A percentile compares a stretch with the other conserved stretches of the same genome.
These are phyloP conservation scores for Vimba vimba DNA, from an alignment of 2,113 vertebrate species.

Conservation along the genomic window DNA sequence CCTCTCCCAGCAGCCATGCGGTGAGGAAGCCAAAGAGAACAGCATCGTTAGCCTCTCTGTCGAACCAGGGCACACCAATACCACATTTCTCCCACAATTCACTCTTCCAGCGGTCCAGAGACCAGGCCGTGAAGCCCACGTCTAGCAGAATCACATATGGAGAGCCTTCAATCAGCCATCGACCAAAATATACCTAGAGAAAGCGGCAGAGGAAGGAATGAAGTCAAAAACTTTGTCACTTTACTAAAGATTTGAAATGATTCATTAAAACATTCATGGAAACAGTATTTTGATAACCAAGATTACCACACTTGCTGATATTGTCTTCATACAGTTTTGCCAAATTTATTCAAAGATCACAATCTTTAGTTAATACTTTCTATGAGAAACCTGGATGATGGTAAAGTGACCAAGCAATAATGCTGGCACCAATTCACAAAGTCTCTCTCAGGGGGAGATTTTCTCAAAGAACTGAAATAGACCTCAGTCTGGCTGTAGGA, in stretches of 20 bases:
- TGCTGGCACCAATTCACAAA: constrained; percentile 44
- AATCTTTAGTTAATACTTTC: not conserved
- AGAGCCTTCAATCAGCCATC: constrained; percentile 91
- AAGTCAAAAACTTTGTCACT: constrained; percentile 32
- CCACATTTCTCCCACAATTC: constrained; percentile 88
- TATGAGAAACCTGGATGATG: not conserved
- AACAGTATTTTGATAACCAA: not conserved
- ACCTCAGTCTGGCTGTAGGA: constrained; percentile 50
- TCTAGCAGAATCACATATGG: constrained; percentile 90
- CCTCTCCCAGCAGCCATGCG: constrained; percentile 92
- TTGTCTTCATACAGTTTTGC: not conserved
- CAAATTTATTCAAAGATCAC: not conserved
- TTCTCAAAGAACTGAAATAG: constrained; percentile 51
- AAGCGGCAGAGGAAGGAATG: not conserved
- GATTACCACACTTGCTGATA: not conserved
- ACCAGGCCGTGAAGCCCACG: constrained; percentile 88
- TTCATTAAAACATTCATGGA: not conserved
- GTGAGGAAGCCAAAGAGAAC: constrained; percentile 93
- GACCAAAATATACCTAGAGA: constrained; percentile 86
- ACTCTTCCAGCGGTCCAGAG: constrained; percentile 89
- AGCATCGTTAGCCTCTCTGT: constrained; percentile 90
- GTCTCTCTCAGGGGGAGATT: not conserved
- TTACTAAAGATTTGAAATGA: not conserved
- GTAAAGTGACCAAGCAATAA: constrained; percentile 8
- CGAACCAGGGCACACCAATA: constrained; percentile 91